A percentile compares a stretch with the other conserved stretches of the same genome.
Evolutionary conservation across 2,888 invertebrate genomes (phyloP).

Genomic region (Galerucella nymphaeae): DNA sequence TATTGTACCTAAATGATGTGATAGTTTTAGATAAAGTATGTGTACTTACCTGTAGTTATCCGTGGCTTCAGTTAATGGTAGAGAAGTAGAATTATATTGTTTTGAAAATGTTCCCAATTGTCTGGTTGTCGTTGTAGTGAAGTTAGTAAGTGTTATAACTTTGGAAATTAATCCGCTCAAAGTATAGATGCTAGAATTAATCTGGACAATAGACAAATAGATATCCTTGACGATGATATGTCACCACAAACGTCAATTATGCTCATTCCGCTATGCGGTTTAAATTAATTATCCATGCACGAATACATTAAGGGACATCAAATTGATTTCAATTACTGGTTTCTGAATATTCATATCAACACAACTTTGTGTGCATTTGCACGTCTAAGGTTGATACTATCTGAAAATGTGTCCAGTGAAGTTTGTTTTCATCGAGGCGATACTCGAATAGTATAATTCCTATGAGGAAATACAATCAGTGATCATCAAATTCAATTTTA

Average conservation of each 20-base stretch:
- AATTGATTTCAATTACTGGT: conserved; percentile 32
- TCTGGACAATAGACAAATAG: not conserved
- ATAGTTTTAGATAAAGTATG: too few species aligned
- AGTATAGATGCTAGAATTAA: not conserved
- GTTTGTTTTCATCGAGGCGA: not conserved
- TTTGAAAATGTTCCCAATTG: too few species aligned
- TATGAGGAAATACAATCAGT: not conserved
- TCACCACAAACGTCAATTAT: conserved; percentile 32
- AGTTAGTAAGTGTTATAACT: not conserved
- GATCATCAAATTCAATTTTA: not conserved
- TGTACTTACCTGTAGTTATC: too few species aligned
- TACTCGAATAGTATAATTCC: conserved; percentile 19
- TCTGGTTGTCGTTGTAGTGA: too few species aligned
- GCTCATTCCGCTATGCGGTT: conserved; percentile 24
- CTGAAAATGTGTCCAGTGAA: conserved; percentile 16
- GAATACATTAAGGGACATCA: conserved; percentile 32
- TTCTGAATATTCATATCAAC: conserved; percentile 28
- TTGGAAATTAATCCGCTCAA: not conserved
- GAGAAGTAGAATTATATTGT: too few species aligned
- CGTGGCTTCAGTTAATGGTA: too few species aligned
- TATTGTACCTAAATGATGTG: too few species aligned
- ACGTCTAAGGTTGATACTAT: conserved; percentile 20
- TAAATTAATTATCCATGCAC: conserved; percentile 32
- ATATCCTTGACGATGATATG: conserved; percentile 21
- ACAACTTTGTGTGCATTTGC: conserved; percentile 13